These are phyloP conservation scores for Invenusta paracnida DNA, from an alignment of 2,888 invertebrate species.

Conservation along the genomic window DNA sequence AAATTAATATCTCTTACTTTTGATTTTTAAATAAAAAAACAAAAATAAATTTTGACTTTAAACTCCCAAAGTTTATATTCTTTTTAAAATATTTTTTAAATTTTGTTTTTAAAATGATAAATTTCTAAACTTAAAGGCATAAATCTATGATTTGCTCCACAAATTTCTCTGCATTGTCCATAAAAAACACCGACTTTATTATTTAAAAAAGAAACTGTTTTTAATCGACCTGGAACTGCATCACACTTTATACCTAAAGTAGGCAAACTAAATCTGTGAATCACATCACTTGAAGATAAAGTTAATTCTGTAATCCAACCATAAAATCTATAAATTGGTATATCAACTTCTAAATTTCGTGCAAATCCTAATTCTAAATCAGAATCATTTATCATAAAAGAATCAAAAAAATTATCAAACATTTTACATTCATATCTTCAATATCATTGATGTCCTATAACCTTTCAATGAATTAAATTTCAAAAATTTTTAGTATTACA, in stretches of 20 bases:
- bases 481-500: conserved; percentile 48
- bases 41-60: conserved; percentile 19
- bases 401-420: not conserved
- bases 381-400: not conserved
- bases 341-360: conserved; percentile 56
- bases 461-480: conserved; percentile 52
- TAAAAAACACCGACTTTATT: conserved; percentile 69
- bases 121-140: conserved; percentile 68
- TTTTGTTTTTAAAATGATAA: conserved; percentile 24
- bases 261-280: conserved; percentile 60
- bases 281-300: conserved; percentile 58
- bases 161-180: conserved; percentile 77
- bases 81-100: conserved; percentile 17
- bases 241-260: conserved; percentile 59
- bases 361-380: conserved; percentile 46
- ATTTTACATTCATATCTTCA: not conserved
- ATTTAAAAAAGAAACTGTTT: conserved; percentile 64
- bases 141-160: conserved; percentile 75
- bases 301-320: conserved; percentile 45
- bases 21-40: not conserved
- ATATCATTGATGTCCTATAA: conserved; percentile 38
- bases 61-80: not conserved
- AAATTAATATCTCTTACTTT: not conserved
- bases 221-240: conserved; percentile 61
- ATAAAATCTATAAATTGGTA: conserved; percentile 53